These are phyloP conservation scores for Cercopithecus diana DNA, from an alignment of 2,797 vertebrate genomes.

Conservation along the genomic window DNA sequence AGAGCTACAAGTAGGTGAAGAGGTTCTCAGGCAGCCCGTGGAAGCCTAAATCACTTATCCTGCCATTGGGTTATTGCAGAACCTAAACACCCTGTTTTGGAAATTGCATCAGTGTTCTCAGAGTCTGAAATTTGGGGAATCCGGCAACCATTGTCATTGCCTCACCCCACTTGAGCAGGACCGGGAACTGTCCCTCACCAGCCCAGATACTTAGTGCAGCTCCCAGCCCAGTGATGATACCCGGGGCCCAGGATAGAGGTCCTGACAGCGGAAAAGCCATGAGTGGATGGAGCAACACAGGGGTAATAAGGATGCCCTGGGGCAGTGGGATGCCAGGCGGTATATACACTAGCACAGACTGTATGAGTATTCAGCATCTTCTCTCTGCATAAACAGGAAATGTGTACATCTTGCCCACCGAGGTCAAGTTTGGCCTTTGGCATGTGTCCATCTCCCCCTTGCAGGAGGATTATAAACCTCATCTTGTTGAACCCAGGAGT, in stretches of 20 bases:
- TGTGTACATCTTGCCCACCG: background rate
- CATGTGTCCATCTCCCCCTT: background rate
- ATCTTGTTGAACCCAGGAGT: background rate
- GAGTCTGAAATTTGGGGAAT: background rate
- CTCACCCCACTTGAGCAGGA: background rate
- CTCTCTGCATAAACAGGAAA: background rate
- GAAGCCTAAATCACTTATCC: background rate
- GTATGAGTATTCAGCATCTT: background rate
- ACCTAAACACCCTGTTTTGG: background rate
- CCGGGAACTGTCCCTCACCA: background rate
- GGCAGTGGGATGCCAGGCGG: fast-evolving
- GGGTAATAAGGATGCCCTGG: fast-evolving
- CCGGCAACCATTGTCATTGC: fast-evolving
- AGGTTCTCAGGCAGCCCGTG: background rate
- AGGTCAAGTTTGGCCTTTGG: background rate
- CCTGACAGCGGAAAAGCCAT: background rate
- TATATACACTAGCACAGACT: fast-evolving
- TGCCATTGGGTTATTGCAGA: background rate
- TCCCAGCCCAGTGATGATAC: no score
- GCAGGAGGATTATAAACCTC: background rate
- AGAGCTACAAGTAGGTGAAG: no score
- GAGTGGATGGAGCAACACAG: fast-evolving
- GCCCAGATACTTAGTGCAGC: background rate
- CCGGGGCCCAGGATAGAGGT: background rate
- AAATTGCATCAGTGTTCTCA: background rate